phyloP scores from a whole-genome alignment of 2,113 vertebrate genomes.

The Ranitomeya imitator region DNA sequence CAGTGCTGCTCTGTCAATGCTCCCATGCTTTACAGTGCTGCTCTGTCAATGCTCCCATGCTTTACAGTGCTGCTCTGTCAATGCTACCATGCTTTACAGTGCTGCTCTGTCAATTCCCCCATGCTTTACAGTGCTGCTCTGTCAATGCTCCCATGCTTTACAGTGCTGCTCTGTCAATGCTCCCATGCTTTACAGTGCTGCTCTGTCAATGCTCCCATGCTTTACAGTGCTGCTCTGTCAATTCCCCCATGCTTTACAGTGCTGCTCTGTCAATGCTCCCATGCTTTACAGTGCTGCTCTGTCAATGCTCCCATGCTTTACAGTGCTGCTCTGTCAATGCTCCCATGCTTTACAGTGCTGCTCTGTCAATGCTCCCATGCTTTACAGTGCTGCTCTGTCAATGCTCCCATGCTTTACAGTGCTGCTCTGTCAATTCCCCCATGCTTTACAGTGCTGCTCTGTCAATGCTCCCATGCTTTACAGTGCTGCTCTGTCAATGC shows the following conservation, averaged over 20 bases:
- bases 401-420: too few species aligned
- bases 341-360: not conserved
- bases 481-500: too few species aligned
- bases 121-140: not conserved
- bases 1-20: too few species aligned
- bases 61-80: not conserved
- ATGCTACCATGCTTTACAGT: too few species aligned
- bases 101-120: too few species aligned
- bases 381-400: too few species aligned
- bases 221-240: not conserved
- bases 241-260: not conserved
- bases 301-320: too few species aligned
- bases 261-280: not conserved
- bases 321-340: not conserved
- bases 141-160: not conserved
- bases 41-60: not conserved
- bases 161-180: not conserved
- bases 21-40: too few species aligned
- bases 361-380: not conserved
- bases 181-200: too few species aligned
- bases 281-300: too few species aligned
- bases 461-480: not conserved
- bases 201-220: too few species aligned
- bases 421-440: not conserved
- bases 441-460: not conserved